Evolutionary conservation across 2,888 invertebrate genomes (phyloP).

Genomic region (Mallateleia sp.): DNA sequence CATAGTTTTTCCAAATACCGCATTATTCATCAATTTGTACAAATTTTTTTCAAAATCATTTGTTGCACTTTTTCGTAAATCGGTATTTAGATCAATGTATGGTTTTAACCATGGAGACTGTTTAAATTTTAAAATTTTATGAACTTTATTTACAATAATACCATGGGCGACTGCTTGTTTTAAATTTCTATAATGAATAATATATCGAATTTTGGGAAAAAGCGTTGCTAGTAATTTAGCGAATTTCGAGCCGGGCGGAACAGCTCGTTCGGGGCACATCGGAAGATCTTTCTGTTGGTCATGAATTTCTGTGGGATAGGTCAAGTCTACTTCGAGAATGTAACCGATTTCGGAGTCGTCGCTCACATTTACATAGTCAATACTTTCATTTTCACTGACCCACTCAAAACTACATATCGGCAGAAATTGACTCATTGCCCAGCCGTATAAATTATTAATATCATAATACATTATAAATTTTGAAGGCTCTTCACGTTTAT

Average conservation of each 20-base stretch:
- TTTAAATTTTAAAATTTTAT: too few relatives aligned
- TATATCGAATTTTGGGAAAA: background rate
- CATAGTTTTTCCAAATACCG: slow-evolving; percentile 23
- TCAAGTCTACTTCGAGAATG: slow-evolving; percentile 37
- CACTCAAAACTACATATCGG: too few relatives aligned
- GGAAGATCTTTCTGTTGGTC: slow-evolving; percentile 3
- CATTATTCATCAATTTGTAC: slow-evolving; percentile 35
- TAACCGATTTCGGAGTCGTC: slow-evolving; percentile 31
- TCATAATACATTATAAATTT: too few relatives aligned
- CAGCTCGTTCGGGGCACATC: slow-evolving; percentile 5
- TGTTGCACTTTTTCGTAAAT: background rate
- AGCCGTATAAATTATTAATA: too few relatives aligned
- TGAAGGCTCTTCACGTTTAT: too few relatives aligned
- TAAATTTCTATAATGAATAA: slow-evolving; percentile 14
- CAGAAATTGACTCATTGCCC: too few relatives aligned
- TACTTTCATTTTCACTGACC: too few relatives aligned
- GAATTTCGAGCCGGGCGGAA: slow-evolving; percentile 19
- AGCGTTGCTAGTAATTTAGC: slow-evolving; percentile 26
- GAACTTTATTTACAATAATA: background rate
- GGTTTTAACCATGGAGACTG: background rate
- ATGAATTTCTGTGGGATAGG: slow-evolving; percentile 6
- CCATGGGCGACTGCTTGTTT: slow-evolving; percentile 7
- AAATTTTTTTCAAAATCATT: slow-evolving; percentile 29
- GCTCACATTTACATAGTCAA: too few relatives aligned
- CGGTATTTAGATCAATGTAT: background rate